Conservation (phyloP, 2,113 vertebrate species). For the Danionella cerebrum region DNA sequence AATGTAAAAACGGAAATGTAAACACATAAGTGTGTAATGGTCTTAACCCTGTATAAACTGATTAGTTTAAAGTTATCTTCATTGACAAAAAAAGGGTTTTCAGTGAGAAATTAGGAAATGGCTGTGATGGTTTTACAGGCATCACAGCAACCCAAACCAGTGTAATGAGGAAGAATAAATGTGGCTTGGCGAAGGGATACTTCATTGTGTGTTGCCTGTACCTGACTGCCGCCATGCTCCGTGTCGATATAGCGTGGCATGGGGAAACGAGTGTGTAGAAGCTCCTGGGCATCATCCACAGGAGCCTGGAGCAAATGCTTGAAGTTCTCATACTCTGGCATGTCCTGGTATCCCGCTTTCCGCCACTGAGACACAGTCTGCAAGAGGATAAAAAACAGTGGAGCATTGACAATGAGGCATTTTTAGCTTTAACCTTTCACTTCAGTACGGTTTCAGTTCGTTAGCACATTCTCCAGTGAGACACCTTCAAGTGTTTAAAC, state of each 20-base stretch:
- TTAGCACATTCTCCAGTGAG: background rate
- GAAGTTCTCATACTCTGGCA: slow-evolving; percentile 94
- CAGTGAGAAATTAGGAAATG: no score
- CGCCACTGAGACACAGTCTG: slow-evolving; percentile 95
- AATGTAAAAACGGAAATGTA: no score
- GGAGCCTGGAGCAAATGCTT: slow-evolving; percentile 90
- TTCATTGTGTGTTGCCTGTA: slow-evolving; percentile 38
- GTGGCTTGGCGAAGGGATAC: no score
- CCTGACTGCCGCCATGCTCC: slow-evolving; percentile 95
- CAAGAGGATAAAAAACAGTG: background rate
- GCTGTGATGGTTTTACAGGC: no score
- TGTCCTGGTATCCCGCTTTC: slow-evolving; percentile 91
- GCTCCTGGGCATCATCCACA: slow-evolving; percentile 90
- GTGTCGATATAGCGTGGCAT: slow-evolving; percentile 97
- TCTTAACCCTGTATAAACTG: no score
- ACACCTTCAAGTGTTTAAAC: background rate
- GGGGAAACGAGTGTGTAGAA: slow-evolving; percentile 89
- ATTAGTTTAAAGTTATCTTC: no score
- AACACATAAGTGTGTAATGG: no score
- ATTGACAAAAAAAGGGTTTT: no score
- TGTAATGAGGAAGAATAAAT: no score
- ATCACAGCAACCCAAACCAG: no score
- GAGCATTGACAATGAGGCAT: background rate
- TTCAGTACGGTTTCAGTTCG: background rate
- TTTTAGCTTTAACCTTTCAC: background rate